phyloP scores from a whole-genome alignment of 2,888 invertebrate genomes.

The Polydrusus pterygomalis region DNA sequence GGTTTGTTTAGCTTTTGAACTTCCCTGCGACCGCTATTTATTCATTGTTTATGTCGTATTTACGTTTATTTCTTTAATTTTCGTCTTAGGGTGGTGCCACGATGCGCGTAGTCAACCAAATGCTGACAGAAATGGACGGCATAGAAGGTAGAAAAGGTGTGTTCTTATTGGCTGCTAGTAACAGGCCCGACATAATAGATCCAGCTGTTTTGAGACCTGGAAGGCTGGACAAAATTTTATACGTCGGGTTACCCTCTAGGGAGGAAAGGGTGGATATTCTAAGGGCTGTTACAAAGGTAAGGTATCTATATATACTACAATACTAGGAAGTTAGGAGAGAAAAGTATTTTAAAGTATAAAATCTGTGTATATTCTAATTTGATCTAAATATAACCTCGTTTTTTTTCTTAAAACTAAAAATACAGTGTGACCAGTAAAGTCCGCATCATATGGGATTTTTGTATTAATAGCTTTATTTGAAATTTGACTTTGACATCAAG shows the following conservation, averaged over 20 bases:
- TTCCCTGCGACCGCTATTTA: too few relatives aligned
- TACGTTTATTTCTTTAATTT: too few relatives aligned
- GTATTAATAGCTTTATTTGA: too few relatives aligned
- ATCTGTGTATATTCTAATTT: not conserved
- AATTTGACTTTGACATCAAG: too few relatives aligned
- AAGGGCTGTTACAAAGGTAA: conserved; percentile 89
- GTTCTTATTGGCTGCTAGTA: conserved; percentile 96
- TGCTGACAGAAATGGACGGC: conserved; percentile 99
- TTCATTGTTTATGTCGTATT: too few relatives aligned
- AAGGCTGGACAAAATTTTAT: conserved; percentile 91
- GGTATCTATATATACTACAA: too few relatives aligned
- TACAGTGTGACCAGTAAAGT: too few relatives aligned
- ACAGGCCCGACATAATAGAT: conserved; percentile 97
- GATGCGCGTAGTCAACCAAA: conserved; percentile 94
- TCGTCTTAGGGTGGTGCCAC: conserved; percentile 79
- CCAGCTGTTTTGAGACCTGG: conserved; percentile 94
- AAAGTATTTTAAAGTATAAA: too few relatives aligned
- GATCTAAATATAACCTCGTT: too few relatives aligned
- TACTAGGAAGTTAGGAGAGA: not conserved
- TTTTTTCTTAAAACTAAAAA: too few relatives aligned
- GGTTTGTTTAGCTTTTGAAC: too few relatives aligned
- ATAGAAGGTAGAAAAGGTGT: conserved; percentile 93
- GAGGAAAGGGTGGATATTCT: conserved; percentile 92
- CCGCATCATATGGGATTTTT: too few relatives aligned
- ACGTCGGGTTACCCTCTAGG: conserved; percentile 89